These are phyloP conservation scores for Elmis aenea DNA, from an alignment of 2,888 invertebrate genomes.

Conservation along the genomic window DNA sequence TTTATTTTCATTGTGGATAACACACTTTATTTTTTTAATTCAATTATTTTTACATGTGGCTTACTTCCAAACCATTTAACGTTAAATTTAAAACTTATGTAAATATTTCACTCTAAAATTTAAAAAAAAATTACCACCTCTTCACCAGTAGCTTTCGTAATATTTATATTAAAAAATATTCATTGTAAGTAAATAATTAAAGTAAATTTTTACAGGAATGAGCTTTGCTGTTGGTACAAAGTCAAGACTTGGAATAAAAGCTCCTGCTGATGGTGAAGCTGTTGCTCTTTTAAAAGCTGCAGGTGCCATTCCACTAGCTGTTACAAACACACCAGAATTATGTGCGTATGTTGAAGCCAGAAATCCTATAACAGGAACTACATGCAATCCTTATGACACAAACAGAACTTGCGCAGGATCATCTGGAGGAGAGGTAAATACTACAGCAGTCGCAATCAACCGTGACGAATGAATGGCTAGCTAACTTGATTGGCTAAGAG, in stretches of 20 bases:
- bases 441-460: neutral
- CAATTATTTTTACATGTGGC: no score
- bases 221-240: conserved; percentile 40
- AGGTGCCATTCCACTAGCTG: conserved; percentile 58
- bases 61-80: no score
- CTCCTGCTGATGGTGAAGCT: conserved; percentile 50
- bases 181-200: no score
- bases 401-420: conserved; percentile 58
- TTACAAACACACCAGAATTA: conserved; percentile 61
- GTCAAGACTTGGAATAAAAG: conserved; percentile 37
- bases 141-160: no score
- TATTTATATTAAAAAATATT: no score
- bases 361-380: conserved; percentile 57
- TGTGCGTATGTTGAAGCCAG: conserved; percentile 57
- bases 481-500: no score
- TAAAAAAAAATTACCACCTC: no score
- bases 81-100: no score
- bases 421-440: conserved; percentile 55
- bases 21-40: no score
- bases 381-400: conserved; percentile 60
- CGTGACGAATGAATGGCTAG: no score
- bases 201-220: neutral
- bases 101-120: no score
- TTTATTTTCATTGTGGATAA: no score
- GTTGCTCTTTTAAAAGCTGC: conserved; percentile 49